Percentiles rank a stretch among this genome's conserved stretches.
Conservation (phyloP, 1,140 invertebrate genomes). For the Danaus melanippus region DNA sequence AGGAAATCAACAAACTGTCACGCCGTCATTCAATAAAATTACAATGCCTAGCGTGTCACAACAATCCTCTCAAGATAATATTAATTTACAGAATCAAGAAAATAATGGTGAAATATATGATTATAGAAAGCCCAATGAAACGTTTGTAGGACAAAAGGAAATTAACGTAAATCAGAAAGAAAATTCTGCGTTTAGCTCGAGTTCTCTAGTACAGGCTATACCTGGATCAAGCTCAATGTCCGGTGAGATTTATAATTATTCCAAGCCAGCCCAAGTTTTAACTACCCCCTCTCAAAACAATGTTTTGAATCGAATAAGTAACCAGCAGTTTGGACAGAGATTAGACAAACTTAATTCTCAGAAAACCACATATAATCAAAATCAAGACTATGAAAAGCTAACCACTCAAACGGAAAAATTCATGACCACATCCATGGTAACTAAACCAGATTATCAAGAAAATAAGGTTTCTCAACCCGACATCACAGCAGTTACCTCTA, state of each 20-base stretch:
- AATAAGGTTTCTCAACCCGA: not conserved
- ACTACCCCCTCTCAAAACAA: conserved; percentile 2
- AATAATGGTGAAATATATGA: no score
- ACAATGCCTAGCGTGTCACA: not conserved
- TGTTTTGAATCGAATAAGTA: not conserved
- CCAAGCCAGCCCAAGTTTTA: conserved; percentile 5
- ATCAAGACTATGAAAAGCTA: no score
- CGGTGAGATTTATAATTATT: conserved; percentile 7
- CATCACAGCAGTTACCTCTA: not conserved
- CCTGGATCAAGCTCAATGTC: conserved; percentile 2
- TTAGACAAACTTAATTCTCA: no score
- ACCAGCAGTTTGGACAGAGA: not conserved
- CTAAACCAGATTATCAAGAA: conserved; percentile 1
- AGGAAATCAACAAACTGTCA: conserved; percentile 4
- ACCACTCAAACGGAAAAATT: no score
- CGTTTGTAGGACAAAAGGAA: not conserved
- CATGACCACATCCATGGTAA: not conserved
- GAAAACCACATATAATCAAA: no score
- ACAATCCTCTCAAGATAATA: not conserved
- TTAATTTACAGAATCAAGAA: not conserved
- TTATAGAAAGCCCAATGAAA: no score
- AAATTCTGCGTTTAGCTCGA: not conserved
- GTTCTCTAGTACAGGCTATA: conserved; percentile 7
- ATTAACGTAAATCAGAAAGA: not conserved
- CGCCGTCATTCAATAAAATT: conserved; percentile 2